These are phyloP conservation scores for Cosmopolites sordidus DNA, from an alignment of 2,888 invertebrate genomes.

Conservation along the genomic window DNA sequence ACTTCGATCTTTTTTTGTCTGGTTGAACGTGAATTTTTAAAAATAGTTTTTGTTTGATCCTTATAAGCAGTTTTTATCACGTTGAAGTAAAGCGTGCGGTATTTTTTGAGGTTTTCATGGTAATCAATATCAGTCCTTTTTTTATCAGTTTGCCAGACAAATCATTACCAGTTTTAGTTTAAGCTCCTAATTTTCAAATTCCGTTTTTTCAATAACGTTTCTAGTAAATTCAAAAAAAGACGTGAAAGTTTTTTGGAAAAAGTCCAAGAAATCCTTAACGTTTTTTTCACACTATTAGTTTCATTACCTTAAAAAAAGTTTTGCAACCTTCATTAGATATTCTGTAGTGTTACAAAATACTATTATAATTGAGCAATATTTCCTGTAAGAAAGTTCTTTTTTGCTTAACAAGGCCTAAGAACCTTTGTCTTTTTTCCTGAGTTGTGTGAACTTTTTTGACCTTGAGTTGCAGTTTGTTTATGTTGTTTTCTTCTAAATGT, in stretches of 20 bases:
- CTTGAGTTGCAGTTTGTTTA: constrained; percentile 1
- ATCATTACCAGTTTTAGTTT: not conserved
- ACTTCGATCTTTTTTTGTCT: constrained; percentile 32
- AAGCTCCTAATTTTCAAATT: not conserved
- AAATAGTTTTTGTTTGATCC: constrained; percentile 26
- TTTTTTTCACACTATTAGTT: not conserved
- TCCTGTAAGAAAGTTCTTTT: constrained; percentile 22
- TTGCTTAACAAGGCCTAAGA: constrained; percentile 15
- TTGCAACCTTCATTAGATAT: constrained; percentile 20
- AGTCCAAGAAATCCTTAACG: not conserved
- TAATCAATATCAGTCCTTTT: constrained; percentile 16
- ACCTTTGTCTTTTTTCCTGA: constrained; percentile 1
- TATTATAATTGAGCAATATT: constrained; percentile 19
- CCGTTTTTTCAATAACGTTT: no score
- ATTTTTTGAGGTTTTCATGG: constrained; percentile 6
- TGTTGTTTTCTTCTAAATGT: not conserved
- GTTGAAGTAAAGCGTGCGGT: not conserved
- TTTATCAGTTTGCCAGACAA: constrained; percentile 17
- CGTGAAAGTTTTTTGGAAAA: not conserved
- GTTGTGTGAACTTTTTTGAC: constrained; percentile 1
- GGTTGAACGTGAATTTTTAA: constrained; percentile 28
- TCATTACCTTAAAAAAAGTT: constrained; percentile 3
- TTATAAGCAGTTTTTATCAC: no score
- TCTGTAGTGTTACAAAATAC: constrained; percentile 12
- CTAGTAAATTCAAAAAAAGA: not conserved